Evolutionary conservation across 2,797 vertebrate species (phyloP).

Genomic region (Pseudochirops cupreus): DNA sequence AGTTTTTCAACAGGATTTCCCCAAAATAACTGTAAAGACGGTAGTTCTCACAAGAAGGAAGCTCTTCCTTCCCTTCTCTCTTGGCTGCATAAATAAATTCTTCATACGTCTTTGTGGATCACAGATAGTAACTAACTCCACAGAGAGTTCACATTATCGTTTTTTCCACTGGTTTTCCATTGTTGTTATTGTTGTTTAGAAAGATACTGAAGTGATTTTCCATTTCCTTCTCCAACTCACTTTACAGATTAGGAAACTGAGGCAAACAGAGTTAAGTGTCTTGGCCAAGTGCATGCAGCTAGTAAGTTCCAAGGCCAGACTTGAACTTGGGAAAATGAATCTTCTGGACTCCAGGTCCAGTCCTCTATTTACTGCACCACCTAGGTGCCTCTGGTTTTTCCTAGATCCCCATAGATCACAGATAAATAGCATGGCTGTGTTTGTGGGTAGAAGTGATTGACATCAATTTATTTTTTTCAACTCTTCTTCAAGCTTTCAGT

Average conservation of each 20-base stretch:
- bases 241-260: conserved; percentile 37
- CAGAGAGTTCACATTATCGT: not conserved
- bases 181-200: not conserved
- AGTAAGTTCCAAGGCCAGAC: not conserved
- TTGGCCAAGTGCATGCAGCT: conserved; percentile 7
- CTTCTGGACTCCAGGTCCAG: not conserved
- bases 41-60: not conserved
- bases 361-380: not conserved
- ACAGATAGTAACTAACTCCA: not conserved
- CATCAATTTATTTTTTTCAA: not conserved
- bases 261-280: conserved; percentile 12
- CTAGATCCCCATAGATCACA: not conserved
- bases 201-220: not conserved
- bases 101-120: not conserved
- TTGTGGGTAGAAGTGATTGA: not conserved
- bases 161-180: not conserved
- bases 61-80: not conserved
- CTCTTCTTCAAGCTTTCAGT: not conserved
- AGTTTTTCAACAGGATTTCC: not conserved
- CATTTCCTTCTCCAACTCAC: not conserved
- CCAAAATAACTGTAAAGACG: not conserved
- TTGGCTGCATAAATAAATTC: not conserved
- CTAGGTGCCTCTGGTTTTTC: not conserved
- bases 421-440: not conserved
- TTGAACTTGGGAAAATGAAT: not conserved